Evolutionary conservation across 2,113 vertebrate genomes (phyloP).

Genomic region (Astatoreochromis straeleni): DNA sequence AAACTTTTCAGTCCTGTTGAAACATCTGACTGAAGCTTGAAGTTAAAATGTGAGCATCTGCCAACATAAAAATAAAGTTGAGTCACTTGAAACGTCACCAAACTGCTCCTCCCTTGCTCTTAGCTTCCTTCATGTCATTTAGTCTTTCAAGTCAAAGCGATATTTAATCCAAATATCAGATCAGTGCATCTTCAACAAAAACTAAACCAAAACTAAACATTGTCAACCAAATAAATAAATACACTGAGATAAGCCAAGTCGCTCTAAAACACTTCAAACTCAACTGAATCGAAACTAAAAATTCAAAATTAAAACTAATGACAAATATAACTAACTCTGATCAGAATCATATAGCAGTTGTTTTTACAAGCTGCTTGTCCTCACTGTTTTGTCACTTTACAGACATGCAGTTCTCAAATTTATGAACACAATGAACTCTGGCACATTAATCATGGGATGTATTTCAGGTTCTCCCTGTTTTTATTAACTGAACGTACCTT

Average conservation of each 20-base stretch:
- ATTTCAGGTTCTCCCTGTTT: slow-evolving; percentile 55
- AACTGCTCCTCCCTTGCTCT: not conserved
- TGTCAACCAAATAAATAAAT: not conserved
- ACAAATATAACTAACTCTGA: not conserved
- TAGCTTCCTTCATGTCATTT: not conserved
- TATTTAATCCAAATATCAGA: not conserved
- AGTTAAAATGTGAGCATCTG: not conserved
- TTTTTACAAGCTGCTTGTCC: not conserved
- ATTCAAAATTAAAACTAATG: not conserved
- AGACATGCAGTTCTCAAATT: not conserved
- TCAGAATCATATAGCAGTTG: not conserved
- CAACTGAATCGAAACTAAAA: not conserved
- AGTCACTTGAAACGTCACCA: not conserved
- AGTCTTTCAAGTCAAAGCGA: not conserved
- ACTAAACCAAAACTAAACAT: not conserved
- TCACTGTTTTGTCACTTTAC: not conserved
- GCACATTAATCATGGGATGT: not conserved
- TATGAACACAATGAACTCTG: not conserved
- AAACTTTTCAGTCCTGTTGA: not conserved
- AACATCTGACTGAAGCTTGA: not conserved
- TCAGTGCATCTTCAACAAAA: not conserved
- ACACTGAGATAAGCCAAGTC: not conserved
- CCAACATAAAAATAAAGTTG: not conserved
- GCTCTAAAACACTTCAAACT: not conserved
- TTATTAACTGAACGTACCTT: not conserved